Evolutionary conservation across 1,140 invertebrate genomes (phyloP), one percentile per base, ranked within the genome.

Genomic region (Asobara japonica): DNA sequence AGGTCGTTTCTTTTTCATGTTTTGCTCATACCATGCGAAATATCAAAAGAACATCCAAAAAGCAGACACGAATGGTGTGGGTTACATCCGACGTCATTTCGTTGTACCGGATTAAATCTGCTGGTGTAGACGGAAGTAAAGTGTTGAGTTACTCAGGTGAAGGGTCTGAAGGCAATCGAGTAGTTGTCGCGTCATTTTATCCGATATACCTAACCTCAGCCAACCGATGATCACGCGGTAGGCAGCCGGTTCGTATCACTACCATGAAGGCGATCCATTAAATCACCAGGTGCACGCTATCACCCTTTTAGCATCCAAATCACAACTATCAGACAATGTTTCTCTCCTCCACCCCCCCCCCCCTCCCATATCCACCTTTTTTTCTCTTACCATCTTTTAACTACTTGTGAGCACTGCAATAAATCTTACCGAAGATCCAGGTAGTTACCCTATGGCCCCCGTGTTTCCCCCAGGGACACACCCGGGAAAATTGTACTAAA

Each of bases 351-450:
- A 22, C 1, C 38, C 18, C 13, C n/a, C 38, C 0, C 11, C 3
- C 16, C 31, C 13, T 33, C 3, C 30, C 56, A 33, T 11, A 62
- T 38, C 29, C 25, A 13, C 5, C 67, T 51, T 38, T 33, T 20
- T 41, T 18, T 41, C 27, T 20, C 11, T 33, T 33, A n/a, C 31
- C 16, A 22, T 61, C 51, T 38, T 69, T 33, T 25, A 38, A 61
- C 67, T 31, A 62, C 48, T 69, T 36, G 51, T 56, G 67, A 61
- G 5, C 56, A n/a, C 67, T 41, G 56, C 30, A 73, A 79, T 81
- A 80, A 77, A 77, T 81, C 76, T 75, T 65, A 30, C 45, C 65
- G 71, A 71, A 75, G 74, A 72, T 75, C 76, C 77, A 76, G 51
- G 51, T 56, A 56, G 51, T 56, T 22, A 56, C 20, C 74, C 74